These are phyloP conservation scores for Chelonoidis abingdonii DNA, from an alignment of 2,113 vertebrate species.

Conservation along the genomic window DNA sequence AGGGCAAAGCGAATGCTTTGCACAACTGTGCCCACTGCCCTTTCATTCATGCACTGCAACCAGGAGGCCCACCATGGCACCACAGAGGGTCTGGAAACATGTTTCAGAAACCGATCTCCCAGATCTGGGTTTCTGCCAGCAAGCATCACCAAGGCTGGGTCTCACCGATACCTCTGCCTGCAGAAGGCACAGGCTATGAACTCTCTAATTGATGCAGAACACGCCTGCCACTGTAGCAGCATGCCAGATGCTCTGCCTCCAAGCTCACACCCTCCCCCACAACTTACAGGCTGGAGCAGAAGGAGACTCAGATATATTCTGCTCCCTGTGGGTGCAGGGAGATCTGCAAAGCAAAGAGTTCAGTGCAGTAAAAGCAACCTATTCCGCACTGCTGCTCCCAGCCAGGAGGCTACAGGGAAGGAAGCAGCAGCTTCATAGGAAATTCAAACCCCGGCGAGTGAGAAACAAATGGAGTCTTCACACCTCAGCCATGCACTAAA, in stretches of 20 bases:
- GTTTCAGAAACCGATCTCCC: no score
- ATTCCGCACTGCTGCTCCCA: not conserved
- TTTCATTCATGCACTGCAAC: not conserved
- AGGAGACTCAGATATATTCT: not conserved
- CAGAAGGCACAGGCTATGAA: not conserved
- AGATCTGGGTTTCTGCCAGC: not conserved
- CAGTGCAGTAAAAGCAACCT: not conserved
- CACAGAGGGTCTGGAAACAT: not conserved
- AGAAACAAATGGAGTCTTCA: not conserved
- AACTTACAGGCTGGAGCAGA: not conserved
- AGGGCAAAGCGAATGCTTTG: not conserved
- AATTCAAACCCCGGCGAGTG: not conserved
- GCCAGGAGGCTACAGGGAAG: no score
- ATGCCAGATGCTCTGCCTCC: not conserved
- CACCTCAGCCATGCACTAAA: not conserved
- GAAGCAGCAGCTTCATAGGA: not conserved
- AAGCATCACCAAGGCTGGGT: not conserved
- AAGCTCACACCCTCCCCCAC: not conserved
- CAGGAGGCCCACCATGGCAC: rapidly evolving
- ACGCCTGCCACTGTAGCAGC: no score
- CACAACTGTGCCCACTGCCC: not conserved
- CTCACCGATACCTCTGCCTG: not conserved
- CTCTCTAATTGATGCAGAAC: not conserved
- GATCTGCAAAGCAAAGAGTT: not conserved
- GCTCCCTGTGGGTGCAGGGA: no score